Evolutionary conservation across 2,797 vertebrate genomes (phyloP).

Genomic region (Trichosurus vulpecula): DNA sequence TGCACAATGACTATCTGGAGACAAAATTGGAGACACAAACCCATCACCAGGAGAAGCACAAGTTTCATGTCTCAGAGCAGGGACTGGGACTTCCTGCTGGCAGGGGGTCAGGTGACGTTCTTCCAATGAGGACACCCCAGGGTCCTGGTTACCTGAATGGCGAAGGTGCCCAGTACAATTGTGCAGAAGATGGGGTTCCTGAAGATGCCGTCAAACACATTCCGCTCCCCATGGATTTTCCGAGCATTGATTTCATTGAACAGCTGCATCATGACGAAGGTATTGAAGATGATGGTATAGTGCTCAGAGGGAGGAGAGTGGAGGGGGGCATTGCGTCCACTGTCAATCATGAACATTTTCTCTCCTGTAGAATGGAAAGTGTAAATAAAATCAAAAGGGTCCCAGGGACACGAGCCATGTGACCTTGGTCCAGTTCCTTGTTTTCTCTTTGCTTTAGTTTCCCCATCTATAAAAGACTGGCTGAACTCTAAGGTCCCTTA

Average conservation of each 20-base stretch:
- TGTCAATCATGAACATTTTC: slow-evolving; percentile 97
- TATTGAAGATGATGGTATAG: slow-evolving; percentile 99
- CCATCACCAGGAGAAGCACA: not conserved
- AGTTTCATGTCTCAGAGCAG: not conserved
- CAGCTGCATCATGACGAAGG: slow-evolving; percentile 99
- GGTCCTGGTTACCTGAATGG: slow-evolving; percentile 90
- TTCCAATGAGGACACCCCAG: not conserved
- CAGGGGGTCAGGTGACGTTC: not conserved
- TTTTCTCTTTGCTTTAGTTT: not conserved
- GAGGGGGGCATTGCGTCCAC: slow-evolving; percentile 94
- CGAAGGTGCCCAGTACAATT: slow-evolving; percentile 96
- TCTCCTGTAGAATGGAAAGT: slow-evolving; percentile 87
- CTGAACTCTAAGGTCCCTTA: not conserved
- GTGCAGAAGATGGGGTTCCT: slow-evolving; percentile 98
- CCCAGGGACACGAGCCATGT: not conserved
- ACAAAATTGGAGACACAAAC: slow-evolving; percentile 39
- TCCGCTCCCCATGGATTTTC: slow-evolving; percentile 98
- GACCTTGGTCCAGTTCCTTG: not conserved
- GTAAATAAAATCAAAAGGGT: not conserved
- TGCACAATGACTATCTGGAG: slow-evolving; percentile 96
- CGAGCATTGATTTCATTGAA: slow-evolving; percentile 99
- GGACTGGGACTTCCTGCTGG: not conserved
- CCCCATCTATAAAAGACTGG: not conserved
- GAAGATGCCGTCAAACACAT: slow-evolving; percentile 98
- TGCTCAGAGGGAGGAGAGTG: slow-evolving; percentile 98